Evolutionary conservation across 2,888 invertebrate species (phyloP).

Genomic region (Cremastinae sp.): DNA sequence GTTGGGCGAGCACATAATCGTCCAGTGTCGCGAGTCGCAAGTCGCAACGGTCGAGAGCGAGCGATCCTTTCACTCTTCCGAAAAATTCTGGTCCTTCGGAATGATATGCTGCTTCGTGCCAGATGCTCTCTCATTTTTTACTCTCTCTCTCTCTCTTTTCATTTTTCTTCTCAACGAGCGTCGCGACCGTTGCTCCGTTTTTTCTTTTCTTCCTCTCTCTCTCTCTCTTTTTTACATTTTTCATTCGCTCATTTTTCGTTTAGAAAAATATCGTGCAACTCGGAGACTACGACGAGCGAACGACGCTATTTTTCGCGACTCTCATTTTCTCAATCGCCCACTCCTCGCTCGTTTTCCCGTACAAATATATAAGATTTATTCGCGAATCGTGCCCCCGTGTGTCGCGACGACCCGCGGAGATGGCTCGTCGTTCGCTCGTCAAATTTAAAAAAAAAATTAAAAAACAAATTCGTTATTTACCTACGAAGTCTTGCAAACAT

Average conservation of each 20-base stretch:
- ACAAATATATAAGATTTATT: constrained; percentile 53
- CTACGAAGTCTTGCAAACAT: constrained; percentile 21
- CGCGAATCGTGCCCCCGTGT: too few species aligned
- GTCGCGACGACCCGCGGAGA: constrained; percentile 34
- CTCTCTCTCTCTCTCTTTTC: constrained; percentile 34
- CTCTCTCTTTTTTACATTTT: constrained; percentile 36
- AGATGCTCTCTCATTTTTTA: constrained; percentile 41
- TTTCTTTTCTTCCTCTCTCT: constrained; percentile 14
- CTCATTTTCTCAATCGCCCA: constrained; percentile 17
- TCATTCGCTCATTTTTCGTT: constrained; percentile 40
- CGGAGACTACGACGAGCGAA: constrained; percentile 62
- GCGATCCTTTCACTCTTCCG: not conserved
- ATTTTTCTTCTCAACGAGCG: constrained; percentile 36
- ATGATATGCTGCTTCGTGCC: constrained; percentile 73
- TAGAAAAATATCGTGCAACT: constrained; percentile 75
- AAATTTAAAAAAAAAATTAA: constrained; percentile 9
- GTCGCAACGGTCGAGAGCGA: constrained; percentile 30
- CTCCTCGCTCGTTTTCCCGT: constrained; percentile 35
- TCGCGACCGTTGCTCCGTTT: constrained; percentile 45
- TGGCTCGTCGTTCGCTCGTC: constrained; percentile 43
- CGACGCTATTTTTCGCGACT: constrained; percentile 40
- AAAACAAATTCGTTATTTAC: constrained; percentile 1
- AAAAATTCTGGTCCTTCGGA: constrained; percentile 67
- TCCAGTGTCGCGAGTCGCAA: not conserved
- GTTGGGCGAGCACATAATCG: constrained; percentile 46